Base-by-base conservation (phyloP, 2,888 invertebrate genomes). In the Hypomecis atomaria region DNA sequence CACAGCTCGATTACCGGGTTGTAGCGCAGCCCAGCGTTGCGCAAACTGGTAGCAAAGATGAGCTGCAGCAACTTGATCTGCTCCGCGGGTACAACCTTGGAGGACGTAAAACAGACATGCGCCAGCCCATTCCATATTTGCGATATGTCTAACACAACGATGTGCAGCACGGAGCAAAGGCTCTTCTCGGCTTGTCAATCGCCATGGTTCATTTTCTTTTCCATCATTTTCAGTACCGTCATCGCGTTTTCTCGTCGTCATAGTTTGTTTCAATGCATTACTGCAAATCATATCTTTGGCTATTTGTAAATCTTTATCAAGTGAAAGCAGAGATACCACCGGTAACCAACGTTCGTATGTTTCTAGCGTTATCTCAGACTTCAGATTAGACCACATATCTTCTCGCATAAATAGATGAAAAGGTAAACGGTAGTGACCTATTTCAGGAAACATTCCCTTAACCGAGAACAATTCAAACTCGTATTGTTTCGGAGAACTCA, bases 91-190 rank as follows among this genome's bases (percentile, higher is more conserved):
- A 73, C 91, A 91, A 5, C 93, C 93, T 81, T 93, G 93, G 2
- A 92, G 79, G 36, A 93, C 92, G 70, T 92, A 92, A 71, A 93
- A 93, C 44, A 93, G 83, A 71, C 93, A 93, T 0, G 93, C 93
- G 37, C 91, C 93, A 23, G 93, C 93, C 93, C 93, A 93, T 81
- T 93, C 93, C 89, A 93, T 90, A 71, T 93, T 93, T 8, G 92
- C 88, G 67, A 93, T 93, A 66, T 91, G 85, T 61, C 85, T 83
- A 2, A 92, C 92, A 77, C 93, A 93, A 66, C 85, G 82, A 80
- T 93, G 92, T 6, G 93, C 93, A 37, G 90, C 85, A 34, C 90
- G 86, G 44, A 93, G 81, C 59, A 93, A 76, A 43, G 89, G 89
- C 73, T 92, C 92, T 75, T 93, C 92, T 70, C 81, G 80, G 45